These are phyloP conservation scores for Archilochus colubris DNA, from an alignment of 2,113 vertebrate genomes.

Conservation along the genomic window DNA sequence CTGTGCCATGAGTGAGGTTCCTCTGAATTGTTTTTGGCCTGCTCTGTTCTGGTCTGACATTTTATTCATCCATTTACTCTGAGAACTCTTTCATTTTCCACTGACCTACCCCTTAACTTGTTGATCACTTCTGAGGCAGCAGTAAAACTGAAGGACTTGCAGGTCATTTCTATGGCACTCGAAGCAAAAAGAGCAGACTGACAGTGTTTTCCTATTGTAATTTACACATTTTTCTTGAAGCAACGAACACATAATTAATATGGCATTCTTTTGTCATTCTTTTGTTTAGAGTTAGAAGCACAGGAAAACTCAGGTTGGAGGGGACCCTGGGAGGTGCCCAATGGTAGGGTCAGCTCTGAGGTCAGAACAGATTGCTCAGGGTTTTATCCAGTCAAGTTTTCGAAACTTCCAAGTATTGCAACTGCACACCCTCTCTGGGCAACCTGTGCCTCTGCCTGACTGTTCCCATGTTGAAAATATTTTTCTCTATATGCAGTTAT, in stretches of 20 bases:
- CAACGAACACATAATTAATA: background rate
- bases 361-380: background rate
- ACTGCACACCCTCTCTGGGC: background rate
- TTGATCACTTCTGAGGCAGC: slow-evolving; percentile 10
- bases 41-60: slow-evolving; percentile 5
- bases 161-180: background rate
- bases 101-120: slow-evolving; percentile 20
- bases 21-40: slow-evolving; percentile 31
- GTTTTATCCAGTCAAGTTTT: background rate
- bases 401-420: background rate
- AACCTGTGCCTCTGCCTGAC: background rate
- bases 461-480: background rate
- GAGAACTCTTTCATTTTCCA: slow-evolving; percentile 33
- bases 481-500: background rate
- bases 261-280: background rate
- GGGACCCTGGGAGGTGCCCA: background rate
- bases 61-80: slow-evolving; percentile 25
- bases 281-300: background rate
- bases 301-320: background rate
- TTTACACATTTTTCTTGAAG: background rate
- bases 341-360: background rate
- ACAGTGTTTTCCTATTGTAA: background rate
- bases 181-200: background rate
- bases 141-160: slow-evolving; percentile 36
- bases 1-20: slow-evolving; percentile 8